Base-by-base conservation (phyloP, 2,888 invertebrate species). In the Orthonychiurus folsomi region DNA sequence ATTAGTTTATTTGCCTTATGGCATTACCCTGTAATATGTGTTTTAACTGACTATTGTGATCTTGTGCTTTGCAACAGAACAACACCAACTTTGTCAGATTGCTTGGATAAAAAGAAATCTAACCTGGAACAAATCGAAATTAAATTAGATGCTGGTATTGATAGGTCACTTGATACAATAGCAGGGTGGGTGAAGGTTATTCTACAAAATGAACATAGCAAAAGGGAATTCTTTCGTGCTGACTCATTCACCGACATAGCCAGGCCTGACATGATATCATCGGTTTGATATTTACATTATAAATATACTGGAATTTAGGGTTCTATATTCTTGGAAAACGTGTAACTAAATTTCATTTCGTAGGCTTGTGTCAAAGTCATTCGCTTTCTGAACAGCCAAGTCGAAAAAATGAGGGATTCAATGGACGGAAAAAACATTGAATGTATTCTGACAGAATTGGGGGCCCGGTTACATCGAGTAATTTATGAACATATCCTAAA, bases 401-500 rank as follows among this genome's bases (percentile, higher is more conserved):
- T 89, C 74, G 84, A 84, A 60, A 86, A 86, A 75, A 87, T 95
- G 54, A 84, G 87, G 75, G 82, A 84, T 59, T 87, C 87, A 66
- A 80, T 96, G 48, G 96, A 97, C 76, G 96, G 94, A 0, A 93
- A 91, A 75, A 96, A 97, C 79, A 83, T 93, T 55, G 87, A 87
- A 72, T 85, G 86, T 2, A 86, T 94, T 12, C 80, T 94, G 37
- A 84, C 88, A 58, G 97, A 97, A 77, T 81, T 97, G 23, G 96
- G 97, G 0, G 83, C 88, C 25, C 82, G 93, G n/a, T 83, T 99
- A 68, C 96, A 97, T 78, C 83, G 93, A 58, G 87, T 93, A 56
- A 87, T 99, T 69, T 92, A 92, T 75, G 94, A 96, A 69, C 97
- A 99, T 77, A 81, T 99, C 68, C 87, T 90, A 73, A 92, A 91